phyloP scores from a whole-genome alignment of 2,797 vertebrate species.

The Enteromius trimaculatus region DNA sequence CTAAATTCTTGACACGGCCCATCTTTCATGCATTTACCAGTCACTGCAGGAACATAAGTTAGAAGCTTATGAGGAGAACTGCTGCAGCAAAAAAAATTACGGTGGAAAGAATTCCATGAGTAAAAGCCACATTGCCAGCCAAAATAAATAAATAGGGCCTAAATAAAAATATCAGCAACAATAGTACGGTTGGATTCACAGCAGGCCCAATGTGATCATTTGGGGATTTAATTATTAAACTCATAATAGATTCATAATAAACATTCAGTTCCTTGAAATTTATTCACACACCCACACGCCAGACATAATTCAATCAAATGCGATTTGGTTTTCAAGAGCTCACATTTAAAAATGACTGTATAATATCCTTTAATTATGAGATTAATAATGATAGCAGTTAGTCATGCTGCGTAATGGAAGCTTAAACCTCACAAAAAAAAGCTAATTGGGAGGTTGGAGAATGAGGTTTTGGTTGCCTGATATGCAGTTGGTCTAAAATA shows the following conservation, averaged over 20 bases:
- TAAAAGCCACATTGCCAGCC: conserved; percentile 23
- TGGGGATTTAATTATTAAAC: conserved; percentile 35
- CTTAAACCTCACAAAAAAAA: conserved; percentile 36
- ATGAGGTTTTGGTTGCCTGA: conserved; percentile 15
- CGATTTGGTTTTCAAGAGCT: conserved; percentile 46
- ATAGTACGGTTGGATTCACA: neutral
- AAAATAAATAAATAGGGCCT: neutral
- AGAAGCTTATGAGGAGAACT: conserved; percentile 5
- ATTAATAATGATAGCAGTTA: conserved; percentile 55
- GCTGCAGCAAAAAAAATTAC: neutral
- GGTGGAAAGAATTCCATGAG: conserved; percentile 16
- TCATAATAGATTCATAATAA: conserved; percentile 51
- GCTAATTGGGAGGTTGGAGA: conserved; percentile 30
- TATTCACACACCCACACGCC: conserved; percentile 36
- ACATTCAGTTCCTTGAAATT: conserved; percentile 49
- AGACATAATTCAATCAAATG: conserved; percentile 51
- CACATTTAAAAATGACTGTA: conserved; percentile 42
- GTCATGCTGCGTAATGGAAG: conserved; percentile 49
- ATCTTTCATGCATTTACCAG: conserved; percentile 56
- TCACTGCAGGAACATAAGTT: conserved; percentile 44
- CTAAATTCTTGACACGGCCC: conserved; percentile 55
- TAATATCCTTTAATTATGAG: conserved; percentile 58
- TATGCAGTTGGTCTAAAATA: conserved; percentile 10
- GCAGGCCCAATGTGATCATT: conserved; percentile 34
- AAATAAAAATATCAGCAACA: conserved; percentile 6